phyloP scores from a whole-genome alignment of 2,113 vertebrate species.

The Lanius ludovicianus region DNA sequence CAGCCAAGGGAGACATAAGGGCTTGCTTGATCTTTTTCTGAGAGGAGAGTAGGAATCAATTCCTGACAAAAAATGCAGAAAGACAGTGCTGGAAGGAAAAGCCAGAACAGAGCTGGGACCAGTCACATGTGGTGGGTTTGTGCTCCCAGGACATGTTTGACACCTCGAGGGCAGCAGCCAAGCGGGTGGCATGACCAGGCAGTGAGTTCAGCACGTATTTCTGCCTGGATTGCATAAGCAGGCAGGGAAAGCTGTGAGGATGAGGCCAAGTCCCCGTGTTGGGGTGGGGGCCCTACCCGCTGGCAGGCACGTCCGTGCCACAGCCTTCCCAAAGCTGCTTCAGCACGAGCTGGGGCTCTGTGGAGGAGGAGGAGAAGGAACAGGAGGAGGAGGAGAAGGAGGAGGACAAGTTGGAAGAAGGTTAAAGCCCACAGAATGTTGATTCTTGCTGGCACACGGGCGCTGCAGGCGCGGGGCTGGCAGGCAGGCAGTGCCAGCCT shows the following conservation, averaged over 20 bases:
- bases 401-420: background rate
- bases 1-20: slow-evolving; percentile 1
- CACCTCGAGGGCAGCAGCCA: background rate
- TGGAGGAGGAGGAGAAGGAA: background rate
- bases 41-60: slow-evolving; percentile 52
- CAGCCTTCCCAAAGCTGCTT: background rate
- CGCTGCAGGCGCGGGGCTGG: fast-evolving
- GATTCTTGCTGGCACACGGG: fast-evolving
- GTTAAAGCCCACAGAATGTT: background rate
- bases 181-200: fast-evolving
- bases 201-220: background rate
- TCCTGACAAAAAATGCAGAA: background rate
- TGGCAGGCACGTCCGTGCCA: fast-evolving
- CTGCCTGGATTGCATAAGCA: background rate
- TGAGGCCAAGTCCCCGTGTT: background rate
- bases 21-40: slow-evolving; percentile 63
- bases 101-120: background rate
- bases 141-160: background rate
- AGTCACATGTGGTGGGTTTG: fast-evolving
- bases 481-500: background rate
- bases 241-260: background rate
- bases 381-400: background rate
- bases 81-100: background rate
- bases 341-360: background rate
- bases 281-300: background rate